Conservation (phyloP, 2,797 vertebrate genomes). For the Crenichthys baileyi region DNA sequence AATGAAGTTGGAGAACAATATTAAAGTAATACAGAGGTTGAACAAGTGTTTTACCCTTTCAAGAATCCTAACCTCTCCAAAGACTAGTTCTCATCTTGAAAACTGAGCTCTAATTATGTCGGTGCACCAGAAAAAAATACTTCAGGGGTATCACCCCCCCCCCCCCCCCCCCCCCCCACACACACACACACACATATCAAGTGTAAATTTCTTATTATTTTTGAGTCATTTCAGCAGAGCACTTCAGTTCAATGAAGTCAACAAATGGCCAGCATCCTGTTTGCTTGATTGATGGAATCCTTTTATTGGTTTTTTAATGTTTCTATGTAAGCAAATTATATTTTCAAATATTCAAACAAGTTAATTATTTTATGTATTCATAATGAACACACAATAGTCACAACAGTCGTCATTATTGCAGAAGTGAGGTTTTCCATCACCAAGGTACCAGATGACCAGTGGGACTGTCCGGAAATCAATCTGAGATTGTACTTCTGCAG, state of each 20-base stretch:
- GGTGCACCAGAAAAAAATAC: neutral
- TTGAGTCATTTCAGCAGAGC: neutral
- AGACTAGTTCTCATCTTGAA: neutral
- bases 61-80: neutral
- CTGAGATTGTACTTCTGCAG: constrained; percentile 42
- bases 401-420: no score
- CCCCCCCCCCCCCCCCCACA: no score
- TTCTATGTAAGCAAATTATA: neutral
- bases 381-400: neutral
- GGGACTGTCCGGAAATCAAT: constrained; percentile 60
- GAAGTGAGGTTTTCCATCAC: constrained; percentile 16
- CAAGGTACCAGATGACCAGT: constrained; percentile 48
- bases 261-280: neutral
- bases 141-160: no score
- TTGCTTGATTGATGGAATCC: neutral
- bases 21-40: neutral
- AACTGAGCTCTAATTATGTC: neutral
- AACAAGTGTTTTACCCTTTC: neutral
- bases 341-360: neutral
- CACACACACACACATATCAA: constrained; percentile 4
- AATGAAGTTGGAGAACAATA: neutral
- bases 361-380: neutral
- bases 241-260: neutral
- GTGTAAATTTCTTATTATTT: constrained; percentile 1
- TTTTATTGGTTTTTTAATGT: neutral